A percentile compares a stretch with the other conserved stretches of the same genome.
These are phyloP conservation scores for Marasmarcha lunaedactyla DNA, from an alignment of 2,888 invertebrate species.

Conservation along the genomic window DNA sequence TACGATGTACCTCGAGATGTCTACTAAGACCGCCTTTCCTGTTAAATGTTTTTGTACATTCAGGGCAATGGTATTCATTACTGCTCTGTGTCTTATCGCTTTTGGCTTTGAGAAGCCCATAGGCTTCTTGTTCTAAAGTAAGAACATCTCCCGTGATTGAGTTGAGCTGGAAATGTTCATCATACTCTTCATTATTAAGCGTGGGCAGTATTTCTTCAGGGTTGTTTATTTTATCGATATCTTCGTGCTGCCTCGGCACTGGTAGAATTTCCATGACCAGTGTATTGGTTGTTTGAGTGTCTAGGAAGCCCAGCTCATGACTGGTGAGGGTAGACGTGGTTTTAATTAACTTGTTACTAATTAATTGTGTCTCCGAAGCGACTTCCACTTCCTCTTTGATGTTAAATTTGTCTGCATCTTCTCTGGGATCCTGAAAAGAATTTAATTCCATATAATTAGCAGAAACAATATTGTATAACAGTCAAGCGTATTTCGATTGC, in stretches of 20 bases:
- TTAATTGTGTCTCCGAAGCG: slow-evolving; percentile 51
- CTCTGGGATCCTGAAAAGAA: slow-evolving; percentile 3
- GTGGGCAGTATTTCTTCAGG: slow-evolving; percentile 52
- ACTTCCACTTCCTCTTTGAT: slow-evolving; percentile 43
- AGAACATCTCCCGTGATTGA: slow-evolving; percentile 54
- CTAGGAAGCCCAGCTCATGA: slow-evolving; percentile 34
- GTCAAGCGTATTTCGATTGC: too few species aligned
- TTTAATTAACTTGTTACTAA: slow-evolving; percentile 47
- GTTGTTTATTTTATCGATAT: slow-evolving; percentile 23
- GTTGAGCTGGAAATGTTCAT: slow-evolving; percentile 46
- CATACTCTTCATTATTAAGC: slow-evolving; percentile 18
- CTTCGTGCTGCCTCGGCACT: slow-evolving; percentile 20
- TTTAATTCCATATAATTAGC: too few species aligned
- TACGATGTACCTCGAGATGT: slow-evolving; percentile 40
- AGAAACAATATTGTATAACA: too few species aligned
- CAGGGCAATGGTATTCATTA: slow-evolving; percentile 25
- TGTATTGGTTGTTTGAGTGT: slow-evolving; percentile 46
- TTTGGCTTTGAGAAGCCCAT: slow-evolving; percentile 37
- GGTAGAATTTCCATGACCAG: slow-evolving; percentile 53
- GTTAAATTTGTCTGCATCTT: slow-evolving; percentile 3
- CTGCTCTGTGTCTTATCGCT: slow-evolving; percentile 18
- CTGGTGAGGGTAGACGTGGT: slow-evolving; percentile 45
- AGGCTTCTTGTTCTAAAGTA: slow-evolving; percentile 52
- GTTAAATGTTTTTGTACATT: slow-evolving; percentile 38
- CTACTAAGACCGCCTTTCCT: slow-evolving; percentile 19